Evolutionary conservation across 92 coral and sea anemone species (phyloP).

Genomic region (Parazoanthus swiftii): DNA sequence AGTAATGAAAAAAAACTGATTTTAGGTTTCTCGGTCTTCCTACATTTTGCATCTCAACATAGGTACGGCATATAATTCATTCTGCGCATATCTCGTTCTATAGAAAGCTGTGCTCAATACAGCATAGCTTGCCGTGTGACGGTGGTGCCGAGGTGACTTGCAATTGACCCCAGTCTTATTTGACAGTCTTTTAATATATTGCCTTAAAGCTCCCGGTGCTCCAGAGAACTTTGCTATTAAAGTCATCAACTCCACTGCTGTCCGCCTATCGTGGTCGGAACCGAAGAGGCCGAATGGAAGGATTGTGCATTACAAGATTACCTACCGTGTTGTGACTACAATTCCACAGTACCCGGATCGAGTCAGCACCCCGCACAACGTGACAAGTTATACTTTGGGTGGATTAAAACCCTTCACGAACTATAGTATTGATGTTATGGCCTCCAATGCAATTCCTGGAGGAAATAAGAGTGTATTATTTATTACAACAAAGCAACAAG

Average conservation of each 20-base stretch:
- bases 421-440: slow-evolving; percentile 30
- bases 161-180: too few relatives aligned
- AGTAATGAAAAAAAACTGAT: too few relatives aligned
- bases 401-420: slow-evolving; percentile 23
- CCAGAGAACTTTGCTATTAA: slow-evolving; percentile 31
- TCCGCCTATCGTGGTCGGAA: slow-evolving; percentile 37
- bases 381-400: slow-evolving; percentile 20
- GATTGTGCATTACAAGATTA: slow-evolving; percentile 18
- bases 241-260: slow-evolving; percentile 35
- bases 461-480: slow-evolving; percentile 15
- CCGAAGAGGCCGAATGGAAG: slow-evolving; percentile 36
- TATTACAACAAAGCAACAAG: slow-evolving; percentile 24
- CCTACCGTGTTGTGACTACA: slow-evolving; percentile 4
- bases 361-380: slow-evolving; percentile 35
- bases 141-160: too few relatives aligned
- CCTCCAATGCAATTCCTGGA: slow-evolving; percentile 30
- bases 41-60: too few relatives aligned
- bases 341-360: not conserved
- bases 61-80: too few relatives aligned
- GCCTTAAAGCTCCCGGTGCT: slow-evolving; percentile 32
- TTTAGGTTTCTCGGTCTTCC: not conserved
- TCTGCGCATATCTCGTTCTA: too few relatives aligned
- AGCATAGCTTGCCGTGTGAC: too few relatives aligned
- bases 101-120: too few relatives aligned
- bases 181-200: not conserved